phyloP scores from a whole-genome alignment of 1,140 invertebrate genomes.

The Ostrea edulis region DNA sequence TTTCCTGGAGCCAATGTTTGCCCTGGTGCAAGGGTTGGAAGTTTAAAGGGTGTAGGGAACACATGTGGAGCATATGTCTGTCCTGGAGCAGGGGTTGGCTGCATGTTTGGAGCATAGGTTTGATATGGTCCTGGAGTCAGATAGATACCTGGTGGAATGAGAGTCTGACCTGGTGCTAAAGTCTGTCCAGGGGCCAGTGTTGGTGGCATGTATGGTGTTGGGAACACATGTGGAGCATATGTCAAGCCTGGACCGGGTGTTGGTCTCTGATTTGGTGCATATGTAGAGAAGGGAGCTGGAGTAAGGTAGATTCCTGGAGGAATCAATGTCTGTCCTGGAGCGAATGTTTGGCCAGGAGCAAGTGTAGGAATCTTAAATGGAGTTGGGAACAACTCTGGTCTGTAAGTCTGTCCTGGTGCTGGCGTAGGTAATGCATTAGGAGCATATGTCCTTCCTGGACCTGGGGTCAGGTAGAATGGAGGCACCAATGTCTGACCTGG shows the following conservation, averaged over 20 bases:
- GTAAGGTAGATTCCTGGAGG: slow-evolving; percentile 41
- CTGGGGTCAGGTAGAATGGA: slow-evolving; percentile 54
- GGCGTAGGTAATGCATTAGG: slow-evolving; percentile 49
- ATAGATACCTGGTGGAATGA: slow-evolving; percentile 52
- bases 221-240: slow-evolving; percentile 60
- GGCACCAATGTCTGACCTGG: slow-evolving; percentile 38
- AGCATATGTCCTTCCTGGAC: slow-evolving; percentile 40
- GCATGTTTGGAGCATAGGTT: slow-evolving; percentile 44
- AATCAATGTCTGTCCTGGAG: slow-evolving; percentile 35
- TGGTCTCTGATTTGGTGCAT: slow-evolving; percentile 40
- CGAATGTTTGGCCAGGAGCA: slow-evolving; percentile 47
- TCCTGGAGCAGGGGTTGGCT: slow-evolving; percentile 54
- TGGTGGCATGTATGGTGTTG: slow-evolving; percentile 48
- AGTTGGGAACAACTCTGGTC: slow-evolving; percentile 50
- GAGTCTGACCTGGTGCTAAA: slow-evolving; percentile 40
- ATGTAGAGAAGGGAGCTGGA: slow-evolving; percentile 45
- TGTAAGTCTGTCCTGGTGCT: slow-evolving; percentile 50
- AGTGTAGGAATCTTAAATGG: slow-evolving; percentile 48
- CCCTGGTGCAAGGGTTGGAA: slow-evolving; percentile 48
- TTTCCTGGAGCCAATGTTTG: slow-evolving; percentile 49
- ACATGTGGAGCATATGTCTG: slow-evolving; percentile 43
- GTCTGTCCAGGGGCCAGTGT: slow-evolving; percentile 48
- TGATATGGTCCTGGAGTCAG: slow-evolving; percentile 48
- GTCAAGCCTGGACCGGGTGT: slow-evolving; percentile 62
- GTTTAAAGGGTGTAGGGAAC: slow-evolving; percentile 36